Percentiles rank a stretch among this genome's conserved stretches.
phyloP scores from a whole-genome alignment of 1,140 invertebrate species.

The Leguminivora glycinivorella region DNA sequence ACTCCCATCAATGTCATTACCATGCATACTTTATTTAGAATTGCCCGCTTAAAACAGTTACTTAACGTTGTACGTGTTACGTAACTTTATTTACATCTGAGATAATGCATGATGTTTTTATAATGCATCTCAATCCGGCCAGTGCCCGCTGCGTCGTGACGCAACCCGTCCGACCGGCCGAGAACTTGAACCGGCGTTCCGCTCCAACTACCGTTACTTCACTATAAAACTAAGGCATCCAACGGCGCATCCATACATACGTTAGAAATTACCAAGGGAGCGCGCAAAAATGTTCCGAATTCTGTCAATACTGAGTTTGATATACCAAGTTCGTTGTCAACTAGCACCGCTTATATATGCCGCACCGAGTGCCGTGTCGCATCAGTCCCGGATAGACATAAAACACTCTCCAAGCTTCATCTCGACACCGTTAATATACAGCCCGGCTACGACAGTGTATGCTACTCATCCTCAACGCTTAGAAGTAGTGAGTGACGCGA shows the following conservation, averaged over 20 bases:
- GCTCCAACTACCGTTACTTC: constrained; percentile 60
- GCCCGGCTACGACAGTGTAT: constrained; percentile 42
- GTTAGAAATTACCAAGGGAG: constrained; percentile 2
- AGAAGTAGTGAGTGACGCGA: constrained; percentile 37
- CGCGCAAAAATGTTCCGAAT: constrained; percentile 50
- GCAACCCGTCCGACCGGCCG: constrained; percentile 55
- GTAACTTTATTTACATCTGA: constrained; percentile 7
- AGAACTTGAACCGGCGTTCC: constrained; percentile 63
- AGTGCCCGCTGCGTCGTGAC: constrained; percentile 53
- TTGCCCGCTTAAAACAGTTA: neutral
- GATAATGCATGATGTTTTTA: constrained; percentile 32
- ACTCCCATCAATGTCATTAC: neutral
- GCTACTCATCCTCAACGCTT: constrained; percentile 37
- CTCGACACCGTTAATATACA: constrained; percentile 51
- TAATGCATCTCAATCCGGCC: constrained; percentile 53
- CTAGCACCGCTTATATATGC: constrained; percentile 56
- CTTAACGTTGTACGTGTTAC: neutral
- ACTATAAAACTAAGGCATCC: constrained; percentile 59
- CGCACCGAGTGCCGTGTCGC: constrained; percentile 62
- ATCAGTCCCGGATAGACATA: constrained; percentile 65
- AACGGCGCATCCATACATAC: constrained; percentile 39
- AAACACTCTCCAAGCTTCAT: constrained; percentile 48
- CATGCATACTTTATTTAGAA: neutral
- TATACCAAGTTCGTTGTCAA: constrained; percentile 43
- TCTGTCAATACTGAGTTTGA: constrained; percentile 44